Evolutionary conservation across 35 echinoderm and acorn worm species (phyloP).

Genomic region (Ophiothrix spiculata): DNA sequence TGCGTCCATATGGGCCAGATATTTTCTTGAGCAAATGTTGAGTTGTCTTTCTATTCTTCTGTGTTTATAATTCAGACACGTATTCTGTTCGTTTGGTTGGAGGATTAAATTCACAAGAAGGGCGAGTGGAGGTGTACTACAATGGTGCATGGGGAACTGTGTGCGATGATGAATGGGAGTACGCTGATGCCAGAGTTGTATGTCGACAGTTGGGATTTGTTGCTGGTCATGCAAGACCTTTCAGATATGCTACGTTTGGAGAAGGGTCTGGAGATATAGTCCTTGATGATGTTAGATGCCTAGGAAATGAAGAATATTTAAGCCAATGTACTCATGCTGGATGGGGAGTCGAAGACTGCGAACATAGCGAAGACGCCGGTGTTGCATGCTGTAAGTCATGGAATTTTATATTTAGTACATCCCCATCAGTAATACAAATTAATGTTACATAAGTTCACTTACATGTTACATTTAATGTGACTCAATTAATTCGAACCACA

Average conservation of each 20-base stretch:
- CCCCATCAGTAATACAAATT: no score
- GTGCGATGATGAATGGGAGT: constrained; percentile 45
- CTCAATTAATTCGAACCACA: no score
- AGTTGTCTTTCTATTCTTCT: no score
- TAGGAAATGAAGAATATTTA: constrained; percentile 20
- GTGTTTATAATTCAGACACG: not conserved
- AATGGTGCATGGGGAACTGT: constrained; percentile 44
- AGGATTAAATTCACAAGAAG: constrained; percentile 12
- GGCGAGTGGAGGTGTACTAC: constrained; percentile 36
- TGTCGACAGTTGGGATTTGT: constrained; percentile 40
- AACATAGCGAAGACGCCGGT: constrained; percentile 53
- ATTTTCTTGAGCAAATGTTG: no score
- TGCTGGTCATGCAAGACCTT: constrained; percentile 15
- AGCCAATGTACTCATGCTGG: constrained; percentile 12
- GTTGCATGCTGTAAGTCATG: no score
- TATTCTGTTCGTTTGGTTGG: constrained; percentile 28
- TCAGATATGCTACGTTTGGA: constrained; percentile 7
- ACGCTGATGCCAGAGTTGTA: constrained; percentile 36
- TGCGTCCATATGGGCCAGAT: no score
- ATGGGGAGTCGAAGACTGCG: constrained; percentile 39
- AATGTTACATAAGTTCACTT: no score
- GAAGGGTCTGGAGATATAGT: constrained; percentile 15
- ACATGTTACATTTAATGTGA: no score
- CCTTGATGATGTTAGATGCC: constrained; percentile 2
- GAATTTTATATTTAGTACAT: no score